Base-by-base conservation (phyloP, 92 coral and sea anemone genomes). In the Epizoanthus scotinus region DNA sequence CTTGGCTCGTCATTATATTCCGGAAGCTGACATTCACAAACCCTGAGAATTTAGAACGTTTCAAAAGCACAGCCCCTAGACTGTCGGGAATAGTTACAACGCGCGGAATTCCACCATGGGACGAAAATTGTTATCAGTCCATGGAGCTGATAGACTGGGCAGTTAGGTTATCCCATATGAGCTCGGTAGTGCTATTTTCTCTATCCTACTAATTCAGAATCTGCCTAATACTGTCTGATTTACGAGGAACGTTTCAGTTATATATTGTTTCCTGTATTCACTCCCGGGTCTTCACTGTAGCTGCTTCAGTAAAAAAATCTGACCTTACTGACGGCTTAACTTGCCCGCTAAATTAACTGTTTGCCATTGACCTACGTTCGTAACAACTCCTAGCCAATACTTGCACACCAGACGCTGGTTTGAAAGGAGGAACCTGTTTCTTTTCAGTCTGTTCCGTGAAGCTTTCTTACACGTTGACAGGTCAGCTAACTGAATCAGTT, bases 91-190 rank as follows among this genome's bases (percentile, higher is more conserved):
- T 73, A 21, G 68, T 4, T 75, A 38, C 20, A 52, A 60, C 44
- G 66, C 22, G 31, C 56, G 81, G 81, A 75, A 75, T 75, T 75
- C 81, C 67, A 58, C 67, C 56, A 75, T 75, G 38, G 61, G 56
- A 66, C 20, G 19, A 18, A 10, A 31, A 58, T 17, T 14, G 54
- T 74, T 74, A 74, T 74, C 80, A 57, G 56, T 13, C 24, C 17
- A n/a, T 27, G 49, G 69, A 36, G 68, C 67, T 54, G 66, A 57
- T 44, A 12, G 52, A 44, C 52, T 0, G 52, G 10, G 52, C 52
- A 13, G 9, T 10, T 31, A 6, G 56, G 50, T 24, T 62, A 57
- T 31, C 15, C 18, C 62, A 31, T 19, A 31, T n/a, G 52, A 58
- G 40, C 53, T 12, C 19, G 15, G 38, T 58, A 36, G 38, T 14